Evolutionary conservation across 2,113 vertebrate species (phyloP), one percentile per base, ranked within the genome.

Genomic region (Alethe castanea): DNA sequence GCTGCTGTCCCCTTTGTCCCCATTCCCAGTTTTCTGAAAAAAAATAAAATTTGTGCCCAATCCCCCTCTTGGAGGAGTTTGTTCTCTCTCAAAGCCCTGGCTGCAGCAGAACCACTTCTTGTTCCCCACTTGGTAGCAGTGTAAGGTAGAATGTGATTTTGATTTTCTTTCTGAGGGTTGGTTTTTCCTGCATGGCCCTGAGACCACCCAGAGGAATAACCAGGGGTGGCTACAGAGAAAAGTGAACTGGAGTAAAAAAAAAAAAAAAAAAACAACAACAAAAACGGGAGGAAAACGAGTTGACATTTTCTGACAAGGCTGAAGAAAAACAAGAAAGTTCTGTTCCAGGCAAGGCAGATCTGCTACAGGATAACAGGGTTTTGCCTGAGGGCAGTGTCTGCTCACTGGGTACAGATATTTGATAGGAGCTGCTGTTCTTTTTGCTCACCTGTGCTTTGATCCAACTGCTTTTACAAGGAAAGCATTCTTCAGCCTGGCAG

Each of bases 111-210:
- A 45, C 9, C 64, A 5, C 35, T 35, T 35, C 12, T 4, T 6
- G 0, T 35, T 35, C 35, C 35, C 9, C 64, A 5, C 12, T 4
- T 6, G 0, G 0, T 11, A 6, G 8, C 62, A 9, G 50, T n/a
- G 33, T 2, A 2, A 73, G 17, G 28, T 42, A 20, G 83, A 67
- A 60, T 45, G 19, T 9, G 1, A 56, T 28, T 78, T 66, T n/a
- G 56, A 3, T 16, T 45, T 45, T 5, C 14, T 36, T 36, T 24
- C 53, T 65, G 48, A 45, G 52, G 40, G 5, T 19, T 45, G 71
- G 3, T 76, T 76, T 66, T 26, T 18, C 47, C 61, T 12, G 22
- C 54, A 35, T 35, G 0, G 38, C 45, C 19, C 42, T 57, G 66
- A 31, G 12, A 47, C 17, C 79, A 48, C 62, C 62, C 47, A 25